Evolutionary conservation across 64 coral and sea anemone species (phyloP), one percentile per base, ranked within the genome.

Genomic region (Pachyseris speciosa): DNA sequence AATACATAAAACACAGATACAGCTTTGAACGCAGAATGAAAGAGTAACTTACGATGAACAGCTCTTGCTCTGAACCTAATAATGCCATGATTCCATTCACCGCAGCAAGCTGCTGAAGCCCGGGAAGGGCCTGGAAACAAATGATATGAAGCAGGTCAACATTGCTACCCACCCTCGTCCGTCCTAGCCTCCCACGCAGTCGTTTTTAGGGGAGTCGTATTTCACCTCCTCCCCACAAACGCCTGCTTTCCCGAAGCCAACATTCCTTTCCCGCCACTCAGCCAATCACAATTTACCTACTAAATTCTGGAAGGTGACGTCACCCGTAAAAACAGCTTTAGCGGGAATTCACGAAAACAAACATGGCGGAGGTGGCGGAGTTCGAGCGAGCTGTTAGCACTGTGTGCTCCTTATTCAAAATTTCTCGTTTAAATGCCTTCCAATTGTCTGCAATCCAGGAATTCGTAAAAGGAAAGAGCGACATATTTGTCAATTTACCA

Each of bases 51-150:
- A 93, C 91, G 41, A 78, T 86, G 58, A 93, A 87, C 47, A 96
- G 44, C 16, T 38, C 80, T 58, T 93, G 90, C 11, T 96, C 94
- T 77, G 90, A 96, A 10, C 94, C 90, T 27, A 96, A 71, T 34
- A 96, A 41, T 22, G 76, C 94, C 57, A 96, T 83, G 51, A 96
- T 51, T 8, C 94, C 94, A 53, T 93, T 96, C 39, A 73, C 55
- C 17, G 77, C 94, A 5, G 94, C 70, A 48, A 96, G 80, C 33
- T 67, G 76, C 22, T 93, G 69, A 53, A 92, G 79, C 26, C 67
- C 83, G 24, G 90, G 70, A 45, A 67, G 13, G 39, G 75, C 32
- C 94, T 96, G 61, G 7, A 12, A 39, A 75, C 69, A 34, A 38
- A 78, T 10, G 28, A 67, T 85, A 2, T 11, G 3, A 69, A 0